Evolutionary conservation across 2,888 invertebrate genomes (phyloP), one percentile per base, ranked within the genome.

Genomic region (Amiota mariae): DNA sequence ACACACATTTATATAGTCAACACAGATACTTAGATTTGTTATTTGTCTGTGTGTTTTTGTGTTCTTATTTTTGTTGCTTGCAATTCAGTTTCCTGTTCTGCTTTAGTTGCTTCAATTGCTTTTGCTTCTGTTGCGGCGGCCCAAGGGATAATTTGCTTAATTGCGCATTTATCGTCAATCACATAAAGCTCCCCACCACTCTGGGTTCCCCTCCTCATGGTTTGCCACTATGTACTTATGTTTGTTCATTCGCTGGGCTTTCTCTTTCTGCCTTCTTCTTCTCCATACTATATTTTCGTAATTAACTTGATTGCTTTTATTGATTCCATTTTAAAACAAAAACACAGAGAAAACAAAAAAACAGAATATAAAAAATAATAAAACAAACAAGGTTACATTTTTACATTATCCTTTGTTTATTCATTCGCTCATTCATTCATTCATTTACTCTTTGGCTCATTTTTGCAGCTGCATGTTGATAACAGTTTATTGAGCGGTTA

Each of bases 221-320:
- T 24, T 24, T 24, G 24, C 48, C 61, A 2, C 71, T 24, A 24
- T 3, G 1, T 24, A 24, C 24, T 24, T 24, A 24, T 24, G 3
- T 24, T 24, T 24, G 3, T 24, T 24, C 24, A n/a, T n/a, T n/a
- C n/a, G n/a, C n/a, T n/a, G n/a, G n/a, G n/a, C n/a, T n/a, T n/a
- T n/a, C n/a, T 36, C 56, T 47, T 51, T 20, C 13, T 61, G 36
- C 68, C 10, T 46, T 49, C 67, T 15, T 66, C 72, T 76, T 74
- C 72, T 72, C 75, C 59, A 72, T 64, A 73, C 72, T n/a, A 76
- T 75, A 82, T 77, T 73, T 70, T 72, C 63, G 78, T 76, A 80
- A 82, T 83, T 82, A 82, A 78, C 72, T 77, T 82, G 78, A 85
- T 83, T 83, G 81, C 78, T 81, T 81, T 83, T 85, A 80, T 85